Conservation (phyloP, 2,888 invertebrate species). For the Mystacides longicornis region DNA sequence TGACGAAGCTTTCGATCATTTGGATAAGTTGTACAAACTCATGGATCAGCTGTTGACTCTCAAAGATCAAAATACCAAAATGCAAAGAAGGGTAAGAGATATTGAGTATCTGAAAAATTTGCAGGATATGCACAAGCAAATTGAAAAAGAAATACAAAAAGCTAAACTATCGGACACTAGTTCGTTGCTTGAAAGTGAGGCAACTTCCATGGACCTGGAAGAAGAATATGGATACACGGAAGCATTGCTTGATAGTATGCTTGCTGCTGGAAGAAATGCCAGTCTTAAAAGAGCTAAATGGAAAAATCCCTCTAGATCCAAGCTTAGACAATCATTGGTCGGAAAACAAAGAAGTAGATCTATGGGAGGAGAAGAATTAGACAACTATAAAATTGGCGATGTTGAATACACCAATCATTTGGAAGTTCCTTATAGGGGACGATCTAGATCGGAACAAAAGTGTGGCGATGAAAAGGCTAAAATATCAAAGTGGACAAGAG, state of each 20-base stretch:
- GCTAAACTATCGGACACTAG: conserved; percentile 38
- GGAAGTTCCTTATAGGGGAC: conserved; percentile 19
- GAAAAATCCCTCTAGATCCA: conserved; percentile 37
- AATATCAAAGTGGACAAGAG: conserved; percentile 82
- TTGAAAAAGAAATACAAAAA: conserved; percentile 39
- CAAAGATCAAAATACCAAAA: conserved; percentile 61
- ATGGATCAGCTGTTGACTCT: conserved; percentile 69
- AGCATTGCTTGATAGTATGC: conserved; percentile 57
- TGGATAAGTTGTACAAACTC: conserved; percentile 69
- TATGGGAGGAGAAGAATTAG: conserved; percentile 56
- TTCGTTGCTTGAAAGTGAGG: conserved; percentile 41
- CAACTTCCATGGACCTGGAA: conserved; percentile 52
- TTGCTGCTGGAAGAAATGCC: conserved; percentile 47
- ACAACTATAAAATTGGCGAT: conserved; percentile 35
- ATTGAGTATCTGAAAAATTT: conserved; percentile 64
- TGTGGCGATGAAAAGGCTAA: conserved; percentile 48
- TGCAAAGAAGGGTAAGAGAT: conserved; percentile 62
- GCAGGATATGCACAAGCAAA: conserved; percentile 51
- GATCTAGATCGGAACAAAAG: conserved; percentile 35
- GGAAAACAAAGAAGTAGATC: conserved; percentile 61
- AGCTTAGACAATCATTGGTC: conserved; percentile 45
- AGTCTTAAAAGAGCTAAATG: conserved; percentile 47
- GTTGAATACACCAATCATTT: conserved; percentile 14
- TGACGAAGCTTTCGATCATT: conserved; percentile 65
- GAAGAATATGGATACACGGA: conserved; percentile 55